A percentile compares a stretch with the other conserved stretches of the same genome.
Conservation (phyloP, 1,140 invertebrate genomes). For the Dreissena polymorpha region DNA sequence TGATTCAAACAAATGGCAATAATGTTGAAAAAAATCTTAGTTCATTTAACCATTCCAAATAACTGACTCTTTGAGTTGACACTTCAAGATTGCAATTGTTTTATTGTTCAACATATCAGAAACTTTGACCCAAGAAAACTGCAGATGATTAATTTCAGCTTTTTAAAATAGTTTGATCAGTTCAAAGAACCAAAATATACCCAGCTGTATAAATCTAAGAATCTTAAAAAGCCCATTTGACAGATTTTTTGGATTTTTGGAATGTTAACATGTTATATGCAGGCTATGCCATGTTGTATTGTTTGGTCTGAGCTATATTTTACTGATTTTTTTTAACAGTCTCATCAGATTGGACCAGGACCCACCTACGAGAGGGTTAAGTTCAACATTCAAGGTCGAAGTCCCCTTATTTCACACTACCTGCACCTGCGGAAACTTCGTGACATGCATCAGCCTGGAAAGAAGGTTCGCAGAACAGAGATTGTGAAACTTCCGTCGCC, state of each 20-base stretch:
- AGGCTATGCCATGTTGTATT: not conserved
- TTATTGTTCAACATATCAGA: too few species aligned
- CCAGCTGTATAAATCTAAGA: too few species aligned
- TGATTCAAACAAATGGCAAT: too few species aligned
- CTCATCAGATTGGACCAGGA: constrained; percentile 75
- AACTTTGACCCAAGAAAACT: too few species aligned
- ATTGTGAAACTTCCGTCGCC: constrained; percentile 72
- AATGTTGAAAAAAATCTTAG: too few species aligned
- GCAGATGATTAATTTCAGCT: too few species aligned
- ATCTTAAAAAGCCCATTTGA: too few species aligned
- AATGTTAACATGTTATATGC: not conserved
- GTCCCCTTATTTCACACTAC: constrained; percentile 76
- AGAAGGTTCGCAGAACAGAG: constrained; percentile 73
- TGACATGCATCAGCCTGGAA: constrained; percentile 68
- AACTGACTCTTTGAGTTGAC: too few species aligned
- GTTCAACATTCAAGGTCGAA: constrained; percentile 75
- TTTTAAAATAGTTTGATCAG: too few species aligned
- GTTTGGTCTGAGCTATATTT: not conserved
- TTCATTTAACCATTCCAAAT: too few species aligned
- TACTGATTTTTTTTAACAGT: constrained; percentile 61
- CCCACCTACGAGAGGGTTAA: constrained; percentile 73
- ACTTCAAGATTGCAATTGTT: too few species aligned
- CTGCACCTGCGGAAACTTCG: constrained; percentile 72
- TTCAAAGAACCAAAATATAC: too few species aligned
- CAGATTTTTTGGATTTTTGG: not conserved